Conservation (phyloP, 2,797 vertebrate genomes). For the Ambastaia sidthimunki region DNA sequence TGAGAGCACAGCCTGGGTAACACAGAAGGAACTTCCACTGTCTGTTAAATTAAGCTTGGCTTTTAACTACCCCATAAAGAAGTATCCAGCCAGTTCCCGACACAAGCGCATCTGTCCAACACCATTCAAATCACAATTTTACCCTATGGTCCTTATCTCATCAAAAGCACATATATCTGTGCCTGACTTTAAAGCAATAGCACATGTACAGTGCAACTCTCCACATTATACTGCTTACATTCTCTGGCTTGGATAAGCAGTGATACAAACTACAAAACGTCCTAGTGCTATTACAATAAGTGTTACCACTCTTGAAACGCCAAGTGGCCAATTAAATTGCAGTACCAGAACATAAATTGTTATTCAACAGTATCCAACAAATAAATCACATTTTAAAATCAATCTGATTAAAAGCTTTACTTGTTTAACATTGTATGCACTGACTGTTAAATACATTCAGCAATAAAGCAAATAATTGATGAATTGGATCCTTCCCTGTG, state of each 20-base stretch:
- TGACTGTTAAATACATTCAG: not conserved
- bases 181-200: not conserved
- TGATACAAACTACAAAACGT: too few species aligned
- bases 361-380: too few species aligned
- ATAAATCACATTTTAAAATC: not conserved
- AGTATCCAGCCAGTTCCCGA: not conserved
- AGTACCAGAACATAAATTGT: too few species aligned
- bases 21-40: constrained; percentile 23
- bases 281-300: too few species aligned
- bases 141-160: not conserved
- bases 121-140: not conserved
- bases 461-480: constrained; percentile 21
- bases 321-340: too few species aligned
- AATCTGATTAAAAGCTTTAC: not conserved
- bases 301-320: too few species aligned
- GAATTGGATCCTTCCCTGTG: constrained; percentile 8
- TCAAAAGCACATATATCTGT: not conserved
- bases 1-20: constrained; percentile 47
- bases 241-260: too few species aligned
- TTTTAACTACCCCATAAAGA: constrained; percentile 29
- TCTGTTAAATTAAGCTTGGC: constrained; percentile 33
- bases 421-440: not conserved
- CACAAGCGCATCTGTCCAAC: not conserved
- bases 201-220: not conserved
- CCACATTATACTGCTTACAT: too few species aligned